Evolutionary conservation across 2,797 vertebrate species (phyloP).

Genomic region (Phylloscopus collybita): DNA sequence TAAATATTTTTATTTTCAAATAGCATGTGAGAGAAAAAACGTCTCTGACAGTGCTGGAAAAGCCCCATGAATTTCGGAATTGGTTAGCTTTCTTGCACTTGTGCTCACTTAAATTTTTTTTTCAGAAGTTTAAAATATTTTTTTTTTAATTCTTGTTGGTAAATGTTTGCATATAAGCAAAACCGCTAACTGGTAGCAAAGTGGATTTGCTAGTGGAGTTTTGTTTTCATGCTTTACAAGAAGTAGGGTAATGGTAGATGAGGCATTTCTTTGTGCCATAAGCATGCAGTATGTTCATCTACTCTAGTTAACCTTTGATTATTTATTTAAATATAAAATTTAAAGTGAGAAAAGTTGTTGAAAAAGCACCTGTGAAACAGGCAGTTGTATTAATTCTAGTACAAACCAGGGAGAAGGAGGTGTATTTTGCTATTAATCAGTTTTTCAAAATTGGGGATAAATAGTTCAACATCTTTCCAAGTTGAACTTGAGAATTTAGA

Average conservation of each 20-base stretch:
- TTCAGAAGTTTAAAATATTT: slow-evolving; percentile 28
- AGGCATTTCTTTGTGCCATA: slow-evolving; percentile 45
- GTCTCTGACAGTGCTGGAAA: slow-evolving; percentile 46
- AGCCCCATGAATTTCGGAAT: slow-evolving; percentile 60
- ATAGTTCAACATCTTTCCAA: slow-evolving; percentile 19
- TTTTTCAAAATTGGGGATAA: slow-evolving; percentile 54
- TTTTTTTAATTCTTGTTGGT: not conserved
- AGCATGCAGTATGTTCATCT: not conserved
- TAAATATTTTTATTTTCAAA: slow-evolving; percentile 68
- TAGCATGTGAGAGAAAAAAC: slow-evolving; percentile 51
- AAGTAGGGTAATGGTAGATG: slow-evolving; percentile 28
- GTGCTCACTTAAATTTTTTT: slow-evolving; percentile 56
- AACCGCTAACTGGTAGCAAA: slow-evolving; percentile 15
- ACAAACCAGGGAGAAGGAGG: not conserved
- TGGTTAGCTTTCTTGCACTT: slow-evolving; percentile 64
- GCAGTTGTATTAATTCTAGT: slow-evolving; percentile 54
- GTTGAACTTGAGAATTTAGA: slow-evolving; percentile 60
- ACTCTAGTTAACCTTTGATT: slow-evolving; percentile 17
- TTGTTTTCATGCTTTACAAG: slow-evolving; percentile 52
- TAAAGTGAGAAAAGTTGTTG: slow-evolving; percentile 56
- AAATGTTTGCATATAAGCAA: slow-evolving; percentile 3
- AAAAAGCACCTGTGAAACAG: slow-evolving; percentile 67
- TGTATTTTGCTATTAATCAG: slow-evolving; percentile 52
- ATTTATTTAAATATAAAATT: slow-evolving; percentile 73
- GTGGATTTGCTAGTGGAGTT: slow-evolving; percentile 41